Base-by-base conservation (phyloP, 2,888 invertebrate genomes). In the Cerastoderma edule region DNA sequence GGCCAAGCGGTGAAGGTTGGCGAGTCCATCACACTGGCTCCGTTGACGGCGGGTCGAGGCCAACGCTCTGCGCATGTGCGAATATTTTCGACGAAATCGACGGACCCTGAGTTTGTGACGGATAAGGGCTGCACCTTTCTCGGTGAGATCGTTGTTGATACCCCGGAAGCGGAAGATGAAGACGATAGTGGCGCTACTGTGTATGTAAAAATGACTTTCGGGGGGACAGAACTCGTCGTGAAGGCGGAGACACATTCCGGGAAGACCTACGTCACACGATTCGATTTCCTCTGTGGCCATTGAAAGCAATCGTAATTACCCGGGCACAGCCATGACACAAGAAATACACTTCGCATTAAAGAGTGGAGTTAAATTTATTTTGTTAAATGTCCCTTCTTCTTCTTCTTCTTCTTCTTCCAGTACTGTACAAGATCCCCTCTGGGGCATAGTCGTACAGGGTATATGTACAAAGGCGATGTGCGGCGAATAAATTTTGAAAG, bases 181-280 rank as follows among this genome's bases (percentile, higher is more conserved):
- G 69, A 70, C 24, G 69, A 33, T 24, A 65, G 54, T 4, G 64
- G 64, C 0, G 60, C 53, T 16, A 50, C 48, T 1, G 66, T 67
- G 33, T 60, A 33, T 16, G 75, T 75, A 1, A 68, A 67, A 46
- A 75, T 77, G 80, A 68, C 67, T 13, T 77, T 80, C 54, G 75
- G 80, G 22, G 80, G 65, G 24, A 65, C 80, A 0, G 80, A 80
- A 63, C 71, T 80, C 19, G 22, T 67, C 13, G 80, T 80, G 1
- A 70, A 80, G 28, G 76, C 80, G 2, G 22, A 63, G 27, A 74
- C 74, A 46, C 67, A 65, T 24, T 63, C 56, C 1, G 53, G 68
- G 2, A 71, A 68, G 28, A 57, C 46, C 6, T 76, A 65, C 28
- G 33, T 50, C 13, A 69, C 80, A 1, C 70, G 72, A 56, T 80